Evolutionary conservation across 2,797 vertebrate genomes (phyloP).

Genomic region (Merluccius polli): DNA sequence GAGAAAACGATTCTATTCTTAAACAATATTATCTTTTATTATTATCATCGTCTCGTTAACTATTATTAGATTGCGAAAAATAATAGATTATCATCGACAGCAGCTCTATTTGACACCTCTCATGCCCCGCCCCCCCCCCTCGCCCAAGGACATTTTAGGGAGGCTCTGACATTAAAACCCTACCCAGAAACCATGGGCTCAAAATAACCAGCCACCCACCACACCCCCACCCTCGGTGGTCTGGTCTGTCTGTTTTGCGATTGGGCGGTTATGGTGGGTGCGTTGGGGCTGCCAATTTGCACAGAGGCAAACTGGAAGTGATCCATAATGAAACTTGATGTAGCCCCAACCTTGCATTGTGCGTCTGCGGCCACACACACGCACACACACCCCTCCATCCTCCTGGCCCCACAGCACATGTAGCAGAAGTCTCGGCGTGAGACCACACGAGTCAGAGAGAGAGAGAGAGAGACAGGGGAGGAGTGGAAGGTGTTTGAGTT

Average conservation of each 20-base stretch:
- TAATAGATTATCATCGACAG: not conserved
- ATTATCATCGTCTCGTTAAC: too few relatives aligned
- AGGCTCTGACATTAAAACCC: not conserved
- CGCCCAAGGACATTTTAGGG: not conserved
- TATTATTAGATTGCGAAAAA: not conserved
- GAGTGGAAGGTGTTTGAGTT: too few relatives aligned
- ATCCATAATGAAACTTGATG: not conserved
- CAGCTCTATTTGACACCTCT: not conserved
- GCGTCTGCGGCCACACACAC: not conserved
- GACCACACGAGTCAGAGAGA: too few relatives aligned
- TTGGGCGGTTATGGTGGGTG: not conserved
- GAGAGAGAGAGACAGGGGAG: conserved; percentile 28
- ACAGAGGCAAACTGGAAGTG: not conserved
- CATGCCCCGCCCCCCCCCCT: not conserved
- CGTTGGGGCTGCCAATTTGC: not conserved
- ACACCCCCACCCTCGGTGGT: too few relatives aligned
- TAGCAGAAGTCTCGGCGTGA: too few relatives aligned
- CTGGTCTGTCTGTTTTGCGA: too few relatives aligned
- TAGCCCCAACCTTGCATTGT: not conserved
- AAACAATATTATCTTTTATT: not conserved
- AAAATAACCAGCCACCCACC: not conserved
- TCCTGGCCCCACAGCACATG: too few relatives aligned
- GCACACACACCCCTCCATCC: too few relatives aligned
- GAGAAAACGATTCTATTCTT: not conserved
- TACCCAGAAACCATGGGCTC: not conserved